Conservation (phyloP, 2,888 invertebrate species). For the Leptopilina syphax region DNA sequence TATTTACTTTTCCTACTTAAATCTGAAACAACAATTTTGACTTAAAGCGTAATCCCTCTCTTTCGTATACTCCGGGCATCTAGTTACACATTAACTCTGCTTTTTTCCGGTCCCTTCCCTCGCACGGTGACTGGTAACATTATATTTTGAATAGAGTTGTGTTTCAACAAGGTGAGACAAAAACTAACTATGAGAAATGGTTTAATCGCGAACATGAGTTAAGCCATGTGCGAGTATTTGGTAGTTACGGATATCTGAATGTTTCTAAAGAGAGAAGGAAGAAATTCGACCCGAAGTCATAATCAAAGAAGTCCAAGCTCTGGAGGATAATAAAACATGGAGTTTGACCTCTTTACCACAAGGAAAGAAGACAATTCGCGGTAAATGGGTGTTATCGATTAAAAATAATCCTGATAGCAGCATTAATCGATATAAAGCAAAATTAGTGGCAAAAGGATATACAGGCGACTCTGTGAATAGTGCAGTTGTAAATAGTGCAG, state of each 20-base stretch:
- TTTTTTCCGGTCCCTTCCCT: too few relatives aligned
- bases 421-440: constrained; percentile 56
- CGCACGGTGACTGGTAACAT: too few relatives aligned
- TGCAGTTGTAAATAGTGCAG: too few relatives aligned
- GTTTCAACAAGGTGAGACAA: constrained; percentile 46
- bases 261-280: constrained; percentile 31
- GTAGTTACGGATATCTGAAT: constrained; percentile 53
- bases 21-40: too few relatives aligned
- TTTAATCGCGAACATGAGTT: constrained; percentile 46
- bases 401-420: constrained; percentile 35
- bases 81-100: too few relatives aligned
- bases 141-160: constrained; percentile 60
- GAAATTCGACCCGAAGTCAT: constrained; percentile 53
- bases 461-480: too few relatives aligned
- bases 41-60: too few relatives aligned
- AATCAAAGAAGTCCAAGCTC: constrained; percentile 57
- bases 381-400: constrained; percentile 53
- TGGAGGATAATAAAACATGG: constrained; percentile 59
- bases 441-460: constrained; percentile 62
- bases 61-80: too few relatives aligned
- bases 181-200: constrained; percentile 55
- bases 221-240: constrained; percentile 53
- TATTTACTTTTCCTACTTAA: too few relatives aligned
- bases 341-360: constrained; percentile 51
- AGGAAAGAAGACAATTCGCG: constrained; percentile 52